A percentile compares a stretch with the other conserved stretches of the same genome.
These are phyloP conservation scores for Oreortyx pictus DNA, from an alignment of 2,797 vertebrate species.

Conservation along the genomic window DNA sequence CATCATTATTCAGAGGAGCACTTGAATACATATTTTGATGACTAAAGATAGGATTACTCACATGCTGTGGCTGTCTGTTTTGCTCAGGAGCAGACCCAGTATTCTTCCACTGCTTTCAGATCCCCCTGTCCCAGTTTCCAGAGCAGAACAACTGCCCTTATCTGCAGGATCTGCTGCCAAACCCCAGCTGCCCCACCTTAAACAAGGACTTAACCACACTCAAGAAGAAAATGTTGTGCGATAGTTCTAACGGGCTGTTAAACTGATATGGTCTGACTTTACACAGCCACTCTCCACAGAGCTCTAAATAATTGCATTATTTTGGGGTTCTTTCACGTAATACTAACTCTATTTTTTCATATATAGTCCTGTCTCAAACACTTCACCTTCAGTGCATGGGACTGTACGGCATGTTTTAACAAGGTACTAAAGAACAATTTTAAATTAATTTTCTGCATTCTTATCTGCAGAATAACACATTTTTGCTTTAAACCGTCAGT, in stretches of 20 bases:
- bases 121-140: neutral
- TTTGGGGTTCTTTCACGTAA: neutral
- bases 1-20: slow-evolving; percentile 7
- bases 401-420: neutral
- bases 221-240: neutral
- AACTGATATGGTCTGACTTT: neutral
- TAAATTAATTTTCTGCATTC: neutral
- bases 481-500: neutral
- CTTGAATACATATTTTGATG: slow-evolving; percentile 24
- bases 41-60: slow-evolving; percentile 36
- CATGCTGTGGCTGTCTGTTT: slow-evolving; percentile 33
- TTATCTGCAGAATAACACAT: neutral
- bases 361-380: neutral
- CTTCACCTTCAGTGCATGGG: neutral
- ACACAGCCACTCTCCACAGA: neutral
- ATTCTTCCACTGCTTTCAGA: slow-evolving; percentile 54
- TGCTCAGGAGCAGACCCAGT: slow-evolving; percentile 26
- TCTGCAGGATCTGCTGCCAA: slow-evolving; percentile 13
- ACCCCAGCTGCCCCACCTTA: neutral
- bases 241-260: neutral
- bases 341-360: neutral
- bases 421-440: neutral
- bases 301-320: neutral
- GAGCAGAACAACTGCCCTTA: neutral
- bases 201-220: neutral